phyloP scores from a whole-genome alignment of 1,140 invertebrate genomes.

The Drosophila quadrilineata region DNA sequence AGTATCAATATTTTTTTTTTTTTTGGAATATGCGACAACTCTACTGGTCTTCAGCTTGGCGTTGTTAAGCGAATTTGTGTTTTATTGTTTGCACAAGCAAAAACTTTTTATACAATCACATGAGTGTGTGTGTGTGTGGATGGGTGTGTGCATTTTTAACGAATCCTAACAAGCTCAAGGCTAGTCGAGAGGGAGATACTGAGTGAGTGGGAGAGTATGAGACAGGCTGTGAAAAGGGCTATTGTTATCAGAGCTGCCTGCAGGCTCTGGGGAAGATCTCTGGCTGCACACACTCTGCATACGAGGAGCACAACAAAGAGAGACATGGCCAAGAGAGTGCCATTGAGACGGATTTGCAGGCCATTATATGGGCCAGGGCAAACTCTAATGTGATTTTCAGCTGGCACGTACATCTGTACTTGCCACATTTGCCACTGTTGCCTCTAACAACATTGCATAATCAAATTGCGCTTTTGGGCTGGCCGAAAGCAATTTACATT shows the following conservation, averaged over 20 bases:
- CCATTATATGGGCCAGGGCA: slow-evolving; percentile 66
- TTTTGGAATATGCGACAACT: too few relatives aligned
- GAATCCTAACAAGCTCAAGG: slow-evolving; percentile 74
- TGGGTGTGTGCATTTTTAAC: slow-evolving; percentile 71
- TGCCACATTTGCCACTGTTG: slow-evolving; percentile 8
- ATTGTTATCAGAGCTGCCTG: slow-evolving; percentile 72
- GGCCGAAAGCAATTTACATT: slow-evolving; percentile 68
- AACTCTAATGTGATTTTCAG: slow-evolving; percentile 78
- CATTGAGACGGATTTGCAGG: slow-evolving; percentile 77
- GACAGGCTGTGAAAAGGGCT: slow-evolving; percentile 31
- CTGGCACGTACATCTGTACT: slow-evolving; percentile 44
- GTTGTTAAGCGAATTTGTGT: slow-evolving; percentile 75
- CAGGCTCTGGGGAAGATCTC: slow-evolving; percentile 39
- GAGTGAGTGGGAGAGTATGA: too few relatives aligned
- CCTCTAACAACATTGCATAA: slow-evolving; percentile 67
- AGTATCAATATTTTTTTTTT: background rate
- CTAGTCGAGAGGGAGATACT: too few relatives aligned
- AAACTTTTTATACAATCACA: slow-evolving; percentile 58
- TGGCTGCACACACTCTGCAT: slow-evolving; percentile 21
- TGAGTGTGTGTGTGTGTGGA: background rate
- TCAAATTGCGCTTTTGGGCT: slow-evolving; percentile 75
- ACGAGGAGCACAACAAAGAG: background rate
- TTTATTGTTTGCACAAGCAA: slow-evolving; percentile 79
- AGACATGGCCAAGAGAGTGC: slow-evolving; percentile 38
- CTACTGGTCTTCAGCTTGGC: slow-evolving; percentile 28